Evolutionary conservation across 64 coral and sea anemone genomes (phyloP).

Genomic region (Montipora capricornis): DNA sequence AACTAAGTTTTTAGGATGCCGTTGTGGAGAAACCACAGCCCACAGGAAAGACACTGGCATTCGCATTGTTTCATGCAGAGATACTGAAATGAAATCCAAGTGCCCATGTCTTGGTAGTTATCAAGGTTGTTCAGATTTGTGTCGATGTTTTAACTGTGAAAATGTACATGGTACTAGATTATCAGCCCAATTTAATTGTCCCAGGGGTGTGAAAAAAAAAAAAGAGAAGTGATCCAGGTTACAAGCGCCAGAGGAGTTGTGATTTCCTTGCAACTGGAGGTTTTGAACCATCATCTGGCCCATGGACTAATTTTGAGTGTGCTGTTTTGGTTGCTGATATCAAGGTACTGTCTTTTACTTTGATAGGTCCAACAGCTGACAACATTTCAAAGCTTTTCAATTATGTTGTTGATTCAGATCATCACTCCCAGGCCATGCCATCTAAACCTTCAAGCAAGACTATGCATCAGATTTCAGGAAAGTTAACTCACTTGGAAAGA

Average conservation of each 20-base stretch:
- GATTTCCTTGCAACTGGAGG: background rate
- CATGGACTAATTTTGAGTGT: slow-evolving; percentile 2
- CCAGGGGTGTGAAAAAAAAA: background rate
- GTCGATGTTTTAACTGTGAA: background rate
- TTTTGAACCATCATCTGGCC: background rate
- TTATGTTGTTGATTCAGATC: background rate
- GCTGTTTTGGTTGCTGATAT: background rate
- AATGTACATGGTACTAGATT: background rate
- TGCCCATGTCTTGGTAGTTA: background rate
- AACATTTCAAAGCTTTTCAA: background rate
- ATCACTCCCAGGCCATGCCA: background rate
- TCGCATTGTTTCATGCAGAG: background rate
- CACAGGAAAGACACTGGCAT: background rate
- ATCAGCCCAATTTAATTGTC: background rate
- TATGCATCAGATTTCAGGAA: background rate
- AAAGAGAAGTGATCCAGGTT: background rate
- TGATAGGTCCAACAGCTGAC: background rate
- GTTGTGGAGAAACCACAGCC: background rate
- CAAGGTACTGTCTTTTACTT: background rate
- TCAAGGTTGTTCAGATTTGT: background rate
- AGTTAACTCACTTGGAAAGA: background rate
- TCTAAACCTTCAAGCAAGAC: background rate
- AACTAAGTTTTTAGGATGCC: background rate
- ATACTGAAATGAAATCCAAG: background rate
- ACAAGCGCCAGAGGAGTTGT: background rate